Conservation (phyloP, 2,888 invertebrate species). For the Macaria notata region DNA sequence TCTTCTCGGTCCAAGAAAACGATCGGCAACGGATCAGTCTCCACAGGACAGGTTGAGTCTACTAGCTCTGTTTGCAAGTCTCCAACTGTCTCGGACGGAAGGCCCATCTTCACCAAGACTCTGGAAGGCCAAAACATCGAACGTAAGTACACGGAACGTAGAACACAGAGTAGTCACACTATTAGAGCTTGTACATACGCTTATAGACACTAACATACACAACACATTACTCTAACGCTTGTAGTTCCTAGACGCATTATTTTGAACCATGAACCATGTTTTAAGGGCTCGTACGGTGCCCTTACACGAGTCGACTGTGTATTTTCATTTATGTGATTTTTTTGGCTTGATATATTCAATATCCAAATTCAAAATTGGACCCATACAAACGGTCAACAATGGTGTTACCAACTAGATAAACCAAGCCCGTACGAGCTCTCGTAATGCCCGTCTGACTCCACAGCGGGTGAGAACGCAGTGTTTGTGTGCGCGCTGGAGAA, state of each 20-base stretch:
- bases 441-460: slow-evolving; percentile 60
- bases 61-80: slow-evolving; percentile 52
- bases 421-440: slow-evolving; percentile 58
- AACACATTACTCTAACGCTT: slow-evolving; percentile 71
- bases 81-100: slow-evolving; percentile 74
- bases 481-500: slow-evolving; percentile 89
- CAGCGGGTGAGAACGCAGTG: slow-evolving; percentile 91
- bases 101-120: slow-evolving; percentile 87
- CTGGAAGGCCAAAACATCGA: slow-evolving; percentile 89
- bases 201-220: slow-evolving; percentile 75
- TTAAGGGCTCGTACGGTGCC: slow-evolving; percentile 57
- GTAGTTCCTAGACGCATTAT: slow-evolving; percentile 39
- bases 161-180: slow-evolving; percentile 55
- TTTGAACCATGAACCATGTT: slow-evolving; percentile 24
- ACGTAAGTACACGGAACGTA: slow-evolving; percentile 84
- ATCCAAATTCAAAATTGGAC: too few relatives aligned
- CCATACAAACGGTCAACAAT: too few relatives aligned
- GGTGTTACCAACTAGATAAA: slow-evolving; percentile 6
- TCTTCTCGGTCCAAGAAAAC: slow-evolving; percentile 62
- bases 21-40: slow-evolving; percentile 61
- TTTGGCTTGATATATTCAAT: too few relatives aligned
- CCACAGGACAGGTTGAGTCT: slow-evolving; percentile 50
- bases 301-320: slow-evolving; percentile 13
- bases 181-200: slow-evolving; percentile 78
- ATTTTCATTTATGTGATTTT: too few relatives aligned